phyloP scores from a whole-genome alignment of 2,797 vertebrate species.

The Margarornis squamiger region DNA sequence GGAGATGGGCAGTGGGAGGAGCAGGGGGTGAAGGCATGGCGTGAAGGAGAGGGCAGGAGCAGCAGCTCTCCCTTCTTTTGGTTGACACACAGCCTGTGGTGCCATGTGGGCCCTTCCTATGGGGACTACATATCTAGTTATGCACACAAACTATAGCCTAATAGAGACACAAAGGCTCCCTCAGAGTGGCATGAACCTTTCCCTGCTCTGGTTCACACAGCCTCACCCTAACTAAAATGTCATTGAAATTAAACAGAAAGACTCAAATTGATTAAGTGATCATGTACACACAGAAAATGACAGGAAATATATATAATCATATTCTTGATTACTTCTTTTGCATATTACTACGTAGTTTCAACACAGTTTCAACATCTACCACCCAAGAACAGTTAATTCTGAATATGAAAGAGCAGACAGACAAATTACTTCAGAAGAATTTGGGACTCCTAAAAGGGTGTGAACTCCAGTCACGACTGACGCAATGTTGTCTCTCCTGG shows the following conservation, averaged over 20 bases:
- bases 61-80: background rate
- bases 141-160: background rate
- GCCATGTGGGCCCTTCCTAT: background rate
- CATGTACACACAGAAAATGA: fast-evolving
- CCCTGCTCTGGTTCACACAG: background rate
- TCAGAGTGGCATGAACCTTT: background rate
- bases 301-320: fast-evolving
- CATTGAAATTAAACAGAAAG: background rate
- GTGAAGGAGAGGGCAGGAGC: background rate
- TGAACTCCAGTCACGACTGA: background rate
- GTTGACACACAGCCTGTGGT: background rate
- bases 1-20: background rate
- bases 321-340: background rate
- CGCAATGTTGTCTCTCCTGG: background rate
- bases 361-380: background rate
- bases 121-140: background rate
- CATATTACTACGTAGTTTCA: background rate
- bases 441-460: background rate
- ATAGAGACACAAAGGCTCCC: background rate
- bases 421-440: background rate
- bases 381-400: background rate
- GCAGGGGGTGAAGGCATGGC: background rate
- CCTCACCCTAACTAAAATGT: background rate
- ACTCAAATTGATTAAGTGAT: background rate
- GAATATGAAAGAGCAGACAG: background rate